phyloP scores from a whole-genome alignment of 1,140 invertebrate species.

The Bombus superbus region DNA sequence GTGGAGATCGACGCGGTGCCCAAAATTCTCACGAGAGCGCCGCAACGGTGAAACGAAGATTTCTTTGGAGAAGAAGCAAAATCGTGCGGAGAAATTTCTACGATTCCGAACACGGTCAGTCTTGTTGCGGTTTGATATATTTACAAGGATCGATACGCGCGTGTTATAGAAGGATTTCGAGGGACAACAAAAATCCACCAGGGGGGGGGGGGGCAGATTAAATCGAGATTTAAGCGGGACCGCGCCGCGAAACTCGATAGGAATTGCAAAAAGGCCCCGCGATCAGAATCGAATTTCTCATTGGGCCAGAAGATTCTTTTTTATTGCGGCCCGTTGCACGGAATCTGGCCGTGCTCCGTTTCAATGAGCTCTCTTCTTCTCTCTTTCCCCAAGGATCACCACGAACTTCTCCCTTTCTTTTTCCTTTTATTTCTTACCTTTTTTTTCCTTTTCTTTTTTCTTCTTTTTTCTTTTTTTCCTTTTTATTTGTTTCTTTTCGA shows the following conservation, averaged over 20 bases:
- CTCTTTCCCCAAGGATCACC: not conserved
- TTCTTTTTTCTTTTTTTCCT: not conserved
- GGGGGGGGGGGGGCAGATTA: constrained; percentile 3
- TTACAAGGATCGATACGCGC: constrained; percentile 12
- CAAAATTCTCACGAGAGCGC: no score
- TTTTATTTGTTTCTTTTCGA: not conserved
- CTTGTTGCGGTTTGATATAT: not conserved
- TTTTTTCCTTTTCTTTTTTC: not conserved
- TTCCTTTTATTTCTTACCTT: not conserved
- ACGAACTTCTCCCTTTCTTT: not conserved
- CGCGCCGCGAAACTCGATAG: constrained; percentile 43
- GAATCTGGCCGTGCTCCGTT: constrained; percentile 16
- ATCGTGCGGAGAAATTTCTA: not conserved
- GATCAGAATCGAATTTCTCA: constrained; percentile 57
- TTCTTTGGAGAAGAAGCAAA: not conserved
- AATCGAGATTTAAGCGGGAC: constrained; percentile 34
- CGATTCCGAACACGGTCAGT: not conserved
- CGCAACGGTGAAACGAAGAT: not conserved
- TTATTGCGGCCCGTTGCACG: constrained; percentile 21
- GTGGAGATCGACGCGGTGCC: no score
- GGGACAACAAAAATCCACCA: not conserved
- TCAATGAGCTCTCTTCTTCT: not conserved
- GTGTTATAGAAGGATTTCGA: constrained; percentile 30
- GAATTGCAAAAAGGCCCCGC: constrained; percentile 41
- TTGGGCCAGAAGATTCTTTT: constrained; percentile 24